A percentile compares a stretch with the other conserved stretches of the same genome.
Conservation (phyloP, 2,888 invertebrate species). For the Drosophila mimetica region DNA sequence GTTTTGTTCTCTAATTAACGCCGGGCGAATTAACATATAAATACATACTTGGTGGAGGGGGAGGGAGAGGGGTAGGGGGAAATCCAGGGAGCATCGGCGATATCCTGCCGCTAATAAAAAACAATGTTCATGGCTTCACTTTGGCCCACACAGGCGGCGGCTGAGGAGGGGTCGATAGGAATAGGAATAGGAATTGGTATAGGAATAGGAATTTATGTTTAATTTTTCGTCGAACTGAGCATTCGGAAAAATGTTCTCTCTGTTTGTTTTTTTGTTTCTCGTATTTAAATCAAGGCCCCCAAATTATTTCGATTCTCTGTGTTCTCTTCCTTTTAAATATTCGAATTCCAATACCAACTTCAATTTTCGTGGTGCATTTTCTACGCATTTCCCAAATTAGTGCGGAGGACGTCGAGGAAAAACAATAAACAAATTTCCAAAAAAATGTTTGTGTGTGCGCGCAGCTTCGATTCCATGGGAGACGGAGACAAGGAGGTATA, state of each 20-base stretch:
- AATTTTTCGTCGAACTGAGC: slow-evolving; percentile 62
- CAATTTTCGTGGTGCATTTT: slow-evolving; percentile 17
- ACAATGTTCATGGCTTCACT: slow-evolving; percentile 70
- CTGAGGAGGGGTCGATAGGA: slow-evolving; percentile 29
- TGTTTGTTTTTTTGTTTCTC: slow-evolving; percentile 63
- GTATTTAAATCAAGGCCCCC: slow-evolving; percentile 76
- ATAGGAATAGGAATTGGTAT: slow-evolving; percentile 25
- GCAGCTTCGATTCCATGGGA: slow-evolving; percentile 55
- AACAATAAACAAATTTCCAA: slow-evolving; percentile 77
- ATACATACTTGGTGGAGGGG: too few species aligned
- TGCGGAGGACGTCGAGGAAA: slow-evolving; percentile 67
- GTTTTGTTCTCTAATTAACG: slow-evolving; percentile 64
- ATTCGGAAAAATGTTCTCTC: slow-evolving; percentile 22
- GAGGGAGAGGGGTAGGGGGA: background rate
- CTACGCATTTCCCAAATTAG: slow-evolving; percentile 52
- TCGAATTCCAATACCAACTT: slow-evolving; percentile 22
- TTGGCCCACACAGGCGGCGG: slow-evolving; percentile 52
- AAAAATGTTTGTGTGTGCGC: slow-evolving; percentile 60
- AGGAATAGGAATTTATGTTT: slow-evolving; percentile 67
- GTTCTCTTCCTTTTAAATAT: slow-evolving; percentile 50
- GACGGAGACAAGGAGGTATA: too few species aligned
- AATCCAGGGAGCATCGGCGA: slow-evolving; percentile 34
- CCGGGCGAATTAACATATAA: slow-evolving; percentile 68
- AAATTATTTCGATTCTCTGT: slow-evolving; percentile 63
- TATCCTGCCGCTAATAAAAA: slow-evolving; percentile 75